Evolutionary conservation across 1,140 invertebrate genomes (phyloP).

Genomic region (Colletes latitarsis): DNA sequence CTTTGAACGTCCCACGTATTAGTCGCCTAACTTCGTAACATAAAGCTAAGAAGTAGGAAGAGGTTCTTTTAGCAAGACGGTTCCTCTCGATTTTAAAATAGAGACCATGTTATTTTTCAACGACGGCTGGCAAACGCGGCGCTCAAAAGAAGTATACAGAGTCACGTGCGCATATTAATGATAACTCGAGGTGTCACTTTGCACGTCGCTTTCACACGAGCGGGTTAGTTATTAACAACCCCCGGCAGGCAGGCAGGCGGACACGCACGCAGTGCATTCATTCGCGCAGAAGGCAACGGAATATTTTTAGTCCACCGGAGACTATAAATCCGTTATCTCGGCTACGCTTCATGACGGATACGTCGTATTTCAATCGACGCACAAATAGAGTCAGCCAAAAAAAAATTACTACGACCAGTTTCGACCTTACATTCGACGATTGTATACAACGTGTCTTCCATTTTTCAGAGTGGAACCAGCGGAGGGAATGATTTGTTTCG

Average conservation of each 20-base stretch:
- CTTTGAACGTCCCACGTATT: not conserved
- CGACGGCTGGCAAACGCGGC: too few species aligned
- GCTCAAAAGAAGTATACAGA: not conserved
- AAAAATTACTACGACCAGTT: slow-evolving; percentile 34
- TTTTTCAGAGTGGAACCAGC: slow-evolving; percentile 28
- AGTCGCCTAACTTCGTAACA: not conserved
- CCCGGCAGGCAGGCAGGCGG: not conserved
- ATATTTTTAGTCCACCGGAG: slow-evolving; percentile 72
- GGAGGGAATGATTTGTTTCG: slow-evolving; percentile 18
- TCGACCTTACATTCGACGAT: slow-evolving; percentile 46
- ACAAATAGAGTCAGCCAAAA: slow-evolving; percentile 66
- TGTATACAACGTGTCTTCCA: slow-evolving; percentile 30
- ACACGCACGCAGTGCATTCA: slow-evolving; percentile 64
- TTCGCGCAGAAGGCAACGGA: slow-evolving; percentile 69
- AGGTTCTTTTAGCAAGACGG: not conserved
- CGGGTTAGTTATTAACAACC: slow-evolving; percentile 67
- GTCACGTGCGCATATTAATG: slow-evolving; percentile 3
- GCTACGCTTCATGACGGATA: slow-evolving; percentile 67
- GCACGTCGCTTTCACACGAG: slow-evolving; percentile 57
- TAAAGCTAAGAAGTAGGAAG: too few species aligned
- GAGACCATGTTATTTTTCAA: not conserved
- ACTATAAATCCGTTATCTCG: slow-evolving; percentile 75
- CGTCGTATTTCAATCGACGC: slow-evolving; percentile 73
- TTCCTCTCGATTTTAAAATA: not conserved
- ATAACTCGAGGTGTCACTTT: slow-evolving; percentile 41